phyloP scores from a whole-genome alignment of 2,113 vertebrate species.

The Oncorhynchus mykiss region DNA sequence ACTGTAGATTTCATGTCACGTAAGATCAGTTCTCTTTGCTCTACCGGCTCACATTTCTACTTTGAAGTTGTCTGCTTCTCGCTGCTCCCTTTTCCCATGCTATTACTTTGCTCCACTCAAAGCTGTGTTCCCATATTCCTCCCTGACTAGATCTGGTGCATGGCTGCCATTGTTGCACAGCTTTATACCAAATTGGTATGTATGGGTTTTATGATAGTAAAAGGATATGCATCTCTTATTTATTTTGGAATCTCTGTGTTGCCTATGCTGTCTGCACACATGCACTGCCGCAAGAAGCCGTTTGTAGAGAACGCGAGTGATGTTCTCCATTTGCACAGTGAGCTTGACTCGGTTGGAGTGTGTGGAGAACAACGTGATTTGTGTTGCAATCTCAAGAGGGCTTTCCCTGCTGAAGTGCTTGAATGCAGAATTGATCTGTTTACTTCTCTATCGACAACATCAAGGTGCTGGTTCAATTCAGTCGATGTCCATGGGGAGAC shows the following conservation, averaged over 20 bases:
- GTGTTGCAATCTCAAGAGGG: conserved; percentile 17
- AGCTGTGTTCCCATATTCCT: conserved; percentile 47
- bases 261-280: conserved; percentile 13
- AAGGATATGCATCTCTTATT: conserved; percentile 29
- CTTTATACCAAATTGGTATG: conserved; percentile 19
- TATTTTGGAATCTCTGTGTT: conserved; percentile 12
- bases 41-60: conserved; percentile 54
- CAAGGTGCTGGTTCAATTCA: conserved; percentile 29
- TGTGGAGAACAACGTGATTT: conserved; percentile 23
- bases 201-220: conserved; percentile 37
- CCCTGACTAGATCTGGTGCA: conserved; percentile 48
- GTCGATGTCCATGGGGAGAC: conserved; percentile 19
- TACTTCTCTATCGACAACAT: conserved; percentile 30
- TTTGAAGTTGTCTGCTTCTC: conserved; percentile 63
- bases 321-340: conserved; percentile 24
- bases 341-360: neutral
- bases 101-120: conserved; percentile 49
- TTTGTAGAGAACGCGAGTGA: neutral
- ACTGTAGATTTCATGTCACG: conserved; percentile 57
- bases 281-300: neutral
- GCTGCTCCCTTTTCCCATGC: conserved; percentile 44
- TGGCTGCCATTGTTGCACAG: conserved; percentile 47
- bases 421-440: conserved; percentile 57
- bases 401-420: conserved; percentile 31
- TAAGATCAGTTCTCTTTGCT: conserved; percentile 53